Evolutionary conservation across 2,888 invertebrate species (phyloP).

Genomic region (Gari tellinella): DNA sequence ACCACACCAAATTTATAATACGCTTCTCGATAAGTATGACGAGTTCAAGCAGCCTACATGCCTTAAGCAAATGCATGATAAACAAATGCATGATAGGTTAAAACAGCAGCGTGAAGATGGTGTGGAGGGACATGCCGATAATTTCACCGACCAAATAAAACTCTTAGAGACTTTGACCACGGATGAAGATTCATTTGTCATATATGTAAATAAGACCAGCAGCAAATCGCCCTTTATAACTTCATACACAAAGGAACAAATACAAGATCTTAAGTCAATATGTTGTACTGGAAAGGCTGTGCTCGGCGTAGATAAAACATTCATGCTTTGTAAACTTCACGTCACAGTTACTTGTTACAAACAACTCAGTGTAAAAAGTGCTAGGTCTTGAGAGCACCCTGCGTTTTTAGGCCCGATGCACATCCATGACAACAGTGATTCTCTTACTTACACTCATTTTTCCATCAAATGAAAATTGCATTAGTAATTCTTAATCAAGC

Average conservation of each 20-base stretch:
- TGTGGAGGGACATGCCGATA: constrained; percentile 7
- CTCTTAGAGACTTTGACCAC: constrained; percentile 36
- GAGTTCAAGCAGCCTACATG: constrained; percentile 4
- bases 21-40: background rate
- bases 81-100: background rate
- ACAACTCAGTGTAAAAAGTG: constrained; percentile 21
- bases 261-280: constrained; percentile 36
- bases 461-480: too few species aligned
- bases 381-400: too few species aligned
- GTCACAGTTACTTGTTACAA: constrained; percentile 48
- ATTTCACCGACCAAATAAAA: constrained; percentile 38
- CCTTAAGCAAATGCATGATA: background rate
- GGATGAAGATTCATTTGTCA: constrained; percentile 20
- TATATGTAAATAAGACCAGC: constrained; percentile 16
- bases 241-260: constrained; percentile 41
- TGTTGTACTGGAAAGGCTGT: constrained; percentile 47
- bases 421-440: too few species aligned
- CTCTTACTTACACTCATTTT: too few species aligned
- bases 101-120: background rate
- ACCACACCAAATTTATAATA: constrained; percentile 2
- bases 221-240: constrained; percentile 36
- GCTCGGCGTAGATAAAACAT: constrained; percentile 44
- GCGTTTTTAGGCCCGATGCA: too few species aligned
- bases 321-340: constrained; percentile 42
- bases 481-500: too few species aligned